Evolutionary conservation across 2,797 vertebrate genomes (phyloP), one percentile per base, ranked within the genome.

Genomic region (Scolopax rusticola): DNA sequence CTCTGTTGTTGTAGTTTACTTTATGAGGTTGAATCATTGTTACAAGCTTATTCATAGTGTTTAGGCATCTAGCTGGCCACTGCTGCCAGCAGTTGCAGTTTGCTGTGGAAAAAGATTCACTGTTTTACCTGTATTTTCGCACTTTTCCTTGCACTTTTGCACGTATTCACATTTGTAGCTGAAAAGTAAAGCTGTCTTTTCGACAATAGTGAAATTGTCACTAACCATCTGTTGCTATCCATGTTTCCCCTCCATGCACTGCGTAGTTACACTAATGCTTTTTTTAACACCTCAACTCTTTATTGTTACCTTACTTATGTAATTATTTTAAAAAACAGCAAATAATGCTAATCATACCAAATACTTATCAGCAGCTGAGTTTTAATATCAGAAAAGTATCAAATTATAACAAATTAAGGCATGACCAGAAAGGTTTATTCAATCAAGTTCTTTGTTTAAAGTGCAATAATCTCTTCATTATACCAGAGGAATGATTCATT

Each of bases 321-420:
- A 82, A 87, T 87, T 83, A 59, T 19, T 69, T 92, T 75, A 14
- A 86, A 88, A 83, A 5, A 0, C 19, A 79, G 38, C 45, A 86
- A 75, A 91, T 90, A 57, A 43, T 19, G 5, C 84, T 68, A 84
- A 90, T 21, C 38, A 43, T 54, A 93, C 73, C 12, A 86, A 86
- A 84, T 36, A 8, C 9, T 81, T 81, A 21, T 51, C 13, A 86
- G 25, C 25, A 65, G 2, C 36, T 84, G 53, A 73, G 21, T 43
- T 78, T 79, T 79, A 84, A 57, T 78, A 84, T 61, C 60, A 93
- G 56, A 50, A 75, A 75, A 77, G 10, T 60, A 81, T 69, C 69
- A 90, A 88, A 78, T 88, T 61, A 32, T 54, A 88, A 81, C 3
- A 86, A 76, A 91, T 79, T 28, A 88, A 18, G 38, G 17, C 27